phyloP scores from a whole-genome alignment of 2,797 vertebrate species.

The Peromyscus eremicus region DNA sequence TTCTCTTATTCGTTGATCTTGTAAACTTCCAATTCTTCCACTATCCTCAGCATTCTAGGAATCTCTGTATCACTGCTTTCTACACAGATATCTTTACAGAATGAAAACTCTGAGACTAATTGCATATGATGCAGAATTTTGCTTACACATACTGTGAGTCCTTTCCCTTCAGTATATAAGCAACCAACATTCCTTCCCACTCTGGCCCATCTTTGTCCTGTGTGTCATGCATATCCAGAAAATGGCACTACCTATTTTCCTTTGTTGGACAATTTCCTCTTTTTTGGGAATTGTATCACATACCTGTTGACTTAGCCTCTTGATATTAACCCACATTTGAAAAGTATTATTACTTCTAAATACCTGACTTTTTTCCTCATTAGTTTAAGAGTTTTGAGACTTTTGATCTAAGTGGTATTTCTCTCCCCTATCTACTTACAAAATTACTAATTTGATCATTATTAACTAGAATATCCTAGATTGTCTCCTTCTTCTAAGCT shows the following conservation, averaged over 20 bases:
- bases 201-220: background rate
- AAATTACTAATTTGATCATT: too few relatives aligned
- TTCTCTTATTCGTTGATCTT: background rate
- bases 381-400: background rate
- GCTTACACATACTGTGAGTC: fast-evolving
- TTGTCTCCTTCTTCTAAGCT: background rate
- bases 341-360: background rate
- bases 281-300: background rate
- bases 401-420: background rate
- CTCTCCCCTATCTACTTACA: background rate
- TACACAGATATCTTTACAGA: background rate
- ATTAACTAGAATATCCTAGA: background rate
- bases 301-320: background rate
- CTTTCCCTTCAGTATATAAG: background rate
- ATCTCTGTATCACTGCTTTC: background rate
- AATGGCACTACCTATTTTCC: background rate
- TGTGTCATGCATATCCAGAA: background rate
- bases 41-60: too few relatives aligned
- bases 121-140: background rate
- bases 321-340: background rate
- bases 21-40: too few relatives aligned
- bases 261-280: background rate
- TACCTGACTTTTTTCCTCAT: too few relatives aligned
- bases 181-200: background rate
- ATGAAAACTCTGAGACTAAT: background rate